Percentiles rank a stretch among this genome's conserved stretches.
phyloP scores from a whole-genome alignment of 2,113 vertebrate genomes.

The Cyphomyrus discorhynchus region DNA sequence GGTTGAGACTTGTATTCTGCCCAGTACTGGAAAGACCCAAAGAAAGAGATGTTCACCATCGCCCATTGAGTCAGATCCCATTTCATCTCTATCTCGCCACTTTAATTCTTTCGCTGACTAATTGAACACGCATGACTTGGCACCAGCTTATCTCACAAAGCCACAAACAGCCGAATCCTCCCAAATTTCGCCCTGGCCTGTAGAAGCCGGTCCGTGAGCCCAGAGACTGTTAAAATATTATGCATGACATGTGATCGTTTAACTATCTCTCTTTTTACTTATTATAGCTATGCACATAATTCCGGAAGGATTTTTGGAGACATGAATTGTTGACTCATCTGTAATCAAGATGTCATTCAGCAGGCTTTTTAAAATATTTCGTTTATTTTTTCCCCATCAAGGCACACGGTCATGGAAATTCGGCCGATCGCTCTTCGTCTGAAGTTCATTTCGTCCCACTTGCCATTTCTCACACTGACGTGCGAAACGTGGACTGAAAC shows the following conservation, averaged over 20 bases:
- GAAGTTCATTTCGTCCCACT: background rate
- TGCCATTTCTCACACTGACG: background rate
- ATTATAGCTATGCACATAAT: background rate
- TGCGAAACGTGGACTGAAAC: background rate
- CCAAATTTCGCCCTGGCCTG: conserved; percentile 21
- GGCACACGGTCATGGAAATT: background rate
- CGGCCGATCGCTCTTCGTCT: background rate
- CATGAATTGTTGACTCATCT: background rate
- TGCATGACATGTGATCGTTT: background rate
- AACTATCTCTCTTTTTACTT: background rate
- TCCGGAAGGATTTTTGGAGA: background rate
- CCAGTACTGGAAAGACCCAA: background rate
- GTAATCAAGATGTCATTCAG: background rate
- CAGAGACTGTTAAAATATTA: background rate
- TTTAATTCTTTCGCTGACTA: conserved; percentile 1
- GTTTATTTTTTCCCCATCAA: background rate
- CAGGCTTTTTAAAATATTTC: background rate
- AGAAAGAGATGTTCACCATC: background rate
- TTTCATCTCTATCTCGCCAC: background rate
- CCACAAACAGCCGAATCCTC: conserved; percentile 25
- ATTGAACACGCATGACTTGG: conserved; percentile 14
- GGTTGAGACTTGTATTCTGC: background rate
- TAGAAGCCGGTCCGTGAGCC: background rate
- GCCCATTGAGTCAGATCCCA: background rate
- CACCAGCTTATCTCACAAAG: conserved; percentile 19